A percentile compares a stretch with the other conserved stretches of the same genome.
Conservation (phyloP, 2,797 vertebrate species). For the Acrocephalus scirpaceus region DNA sequence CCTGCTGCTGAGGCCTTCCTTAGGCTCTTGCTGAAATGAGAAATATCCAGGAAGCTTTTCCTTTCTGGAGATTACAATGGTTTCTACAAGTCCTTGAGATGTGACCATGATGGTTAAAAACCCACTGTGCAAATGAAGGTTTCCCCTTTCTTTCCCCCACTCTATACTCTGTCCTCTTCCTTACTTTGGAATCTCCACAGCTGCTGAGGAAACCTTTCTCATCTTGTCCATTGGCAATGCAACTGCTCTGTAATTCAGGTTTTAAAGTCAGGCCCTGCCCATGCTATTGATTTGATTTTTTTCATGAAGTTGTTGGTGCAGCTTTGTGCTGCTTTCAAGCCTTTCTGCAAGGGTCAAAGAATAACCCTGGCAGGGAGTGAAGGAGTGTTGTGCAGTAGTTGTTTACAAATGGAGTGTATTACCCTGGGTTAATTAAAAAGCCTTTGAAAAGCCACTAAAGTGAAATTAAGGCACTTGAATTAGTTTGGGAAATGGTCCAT, state of each 20-base stretch:
- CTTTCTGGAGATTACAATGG: background rate
- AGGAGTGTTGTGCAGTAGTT: fast-evolving
- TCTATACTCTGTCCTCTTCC: background rate
- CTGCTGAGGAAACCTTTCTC: background rate
- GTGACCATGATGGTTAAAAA: background rate
- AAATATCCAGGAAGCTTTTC: background rate
- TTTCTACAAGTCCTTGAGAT: background rate
- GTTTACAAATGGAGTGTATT: background rate
- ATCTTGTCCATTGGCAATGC: background rate
- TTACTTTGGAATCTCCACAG: background rate
- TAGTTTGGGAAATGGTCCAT: background rate
- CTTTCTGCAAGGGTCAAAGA: background rate
- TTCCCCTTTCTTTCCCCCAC: background rate
- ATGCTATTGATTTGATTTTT: background rate
- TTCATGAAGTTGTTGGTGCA: background rate
- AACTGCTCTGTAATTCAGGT: background rate
- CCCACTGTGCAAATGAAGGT: background rate
- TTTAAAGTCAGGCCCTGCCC: background rate
- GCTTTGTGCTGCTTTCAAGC: background rate
- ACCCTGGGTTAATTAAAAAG: too few relatives aligned
- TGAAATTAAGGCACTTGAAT: too few relatives aligned
- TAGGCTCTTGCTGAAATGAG: background rate
- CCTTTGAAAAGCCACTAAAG: too few relatives aligned
- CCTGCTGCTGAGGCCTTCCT: background rate
- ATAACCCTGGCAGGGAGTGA: background rate